These are phyloP conservation scores for Chrysaora quinquecirrha DNA, from an alignment of 30 jellyfish, hydroid and myxozoan species.

Conservation along the genomic window DNA sequence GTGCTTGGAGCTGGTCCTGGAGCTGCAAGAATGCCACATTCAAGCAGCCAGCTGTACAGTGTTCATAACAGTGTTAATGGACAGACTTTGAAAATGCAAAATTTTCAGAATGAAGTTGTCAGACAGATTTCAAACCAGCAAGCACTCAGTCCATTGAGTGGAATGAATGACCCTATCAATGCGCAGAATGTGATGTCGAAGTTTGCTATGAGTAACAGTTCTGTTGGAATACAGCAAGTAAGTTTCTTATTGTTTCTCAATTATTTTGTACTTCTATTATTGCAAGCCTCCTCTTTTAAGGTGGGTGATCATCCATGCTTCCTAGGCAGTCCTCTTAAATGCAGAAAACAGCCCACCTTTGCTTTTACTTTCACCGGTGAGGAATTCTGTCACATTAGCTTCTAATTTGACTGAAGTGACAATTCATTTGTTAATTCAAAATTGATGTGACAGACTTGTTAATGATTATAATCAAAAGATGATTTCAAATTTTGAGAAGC, in stretches of 20 bases:
- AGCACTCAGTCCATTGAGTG: slow-evolving; percentile 21
- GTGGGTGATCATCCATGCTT: too few species aligned
- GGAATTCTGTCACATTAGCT: too few species aligned
- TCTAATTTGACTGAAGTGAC: too few species aligned
- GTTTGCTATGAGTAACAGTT: slow-evolving; percentile 34
- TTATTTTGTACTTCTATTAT: background rate
- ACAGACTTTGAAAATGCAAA: slow-evolving; percentile 42
- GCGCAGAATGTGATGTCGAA: slow-evolving; percentile 50
- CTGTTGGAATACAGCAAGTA: slow-evolving; percentile 31
- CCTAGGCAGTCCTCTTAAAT: too few species aligned
- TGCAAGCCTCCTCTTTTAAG: background rate
- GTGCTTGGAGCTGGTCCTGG: slow-evolving; percentile 56
- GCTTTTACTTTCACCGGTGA: too few species aligned
- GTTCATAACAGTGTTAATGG: background rate
- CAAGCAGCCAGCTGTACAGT: background rate
- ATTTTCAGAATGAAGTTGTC: slow-evolving; percentile 31
- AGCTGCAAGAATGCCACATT: slow-evolving; percentile 42
- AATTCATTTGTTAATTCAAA: too few species aligned
- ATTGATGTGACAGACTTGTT: too few species aligned
- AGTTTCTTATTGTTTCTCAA: background rate
- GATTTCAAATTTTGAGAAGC: too few species aligned
- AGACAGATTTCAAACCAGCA: slow-evolving; percentile 52
- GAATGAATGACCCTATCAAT: slow-evolving; percentile 58
- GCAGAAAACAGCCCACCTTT: too few species aligned
- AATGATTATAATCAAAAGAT: too few species aligned